phyloP scores from a whole-genome alignment of 2,113 vertebrate species.

The Dicaeum eximium region DNA sequence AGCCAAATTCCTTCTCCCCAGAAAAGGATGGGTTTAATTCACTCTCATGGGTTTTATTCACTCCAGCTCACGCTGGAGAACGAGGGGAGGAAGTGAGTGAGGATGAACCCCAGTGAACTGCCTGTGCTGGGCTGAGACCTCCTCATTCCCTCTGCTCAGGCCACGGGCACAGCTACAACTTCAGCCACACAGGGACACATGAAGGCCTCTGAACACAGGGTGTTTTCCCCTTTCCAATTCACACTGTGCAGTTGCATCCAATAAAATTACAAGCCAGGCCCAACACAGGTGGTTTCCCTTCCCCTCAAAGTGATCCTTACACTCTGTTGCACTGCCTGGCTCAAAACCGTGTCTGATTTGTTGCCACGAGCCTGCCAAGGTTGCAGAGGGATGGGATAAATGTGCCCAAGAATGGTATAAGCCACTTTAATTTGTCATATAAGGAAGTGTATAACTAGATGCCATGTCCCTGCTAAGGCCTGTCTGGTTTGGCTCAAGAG shows the following conservation, averaged over 20 bases:
- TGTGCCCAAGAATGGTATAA: neutral
- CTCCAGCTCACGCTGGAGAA: neutral
- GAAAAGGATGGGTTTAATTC: neutral
- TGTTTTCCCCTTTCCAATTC: neutral
- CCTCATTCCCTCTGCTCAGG: accelerated
- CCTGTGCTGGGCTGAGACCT: neutral
- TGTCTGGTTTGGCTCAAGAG: constrained; percentile 18
- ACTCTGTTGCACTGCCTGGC: neutral
- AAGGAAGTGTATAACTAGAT: constrained; percentile 7
- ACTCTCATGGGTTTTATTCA: neutral
- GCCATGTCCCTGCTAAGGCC: neutral
- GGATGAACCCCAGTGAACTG: neutral
- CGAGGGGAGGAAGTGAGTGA: neutral
- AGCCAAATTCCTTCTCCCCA: neutral
- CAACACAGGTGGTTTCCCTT: neutral
- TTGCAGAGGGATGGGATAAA: neutral
- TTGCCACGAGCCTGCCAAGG: neutral
- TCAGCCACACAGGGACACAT: neutral
- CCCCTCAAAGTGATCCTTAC: neutral
- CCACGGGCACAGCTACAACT: neutral
- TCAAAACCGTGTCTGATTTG: neutral
- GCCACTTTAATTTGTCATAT: neutral
- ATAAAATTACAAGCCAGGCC: neutral
- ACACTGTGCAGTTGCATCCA: neutral
- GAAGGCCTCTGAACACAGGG: neutral